Base-by-base conservation (phyloP, 2,797 vertebrate genomes). In the Sphenodon punctatus region DNA sequence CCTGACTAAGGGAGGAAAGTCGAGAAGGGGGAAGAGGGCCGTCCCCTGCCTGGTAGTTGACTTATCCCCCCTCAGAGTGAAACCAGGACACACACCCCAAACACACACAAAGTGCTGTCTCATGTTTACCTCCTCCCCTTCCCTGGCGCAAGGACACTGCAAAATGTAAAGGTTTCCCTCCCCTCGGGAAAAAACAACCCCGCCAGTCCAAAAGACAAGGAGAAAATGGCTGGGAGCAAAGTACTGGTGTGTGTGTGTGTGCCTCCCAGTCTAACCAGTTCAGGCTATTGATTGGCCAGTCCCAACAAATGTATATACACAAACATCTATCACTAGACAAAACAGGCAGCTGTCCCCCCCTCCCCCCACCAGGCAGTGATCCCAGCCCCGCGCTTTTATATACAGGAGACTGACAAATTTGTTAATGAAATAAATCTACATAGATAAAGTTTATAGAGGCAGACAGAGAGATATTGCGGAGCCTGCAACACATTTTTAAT, bases 351-450 rank as follows among this genome's bases (percentile, higher is more conserved):
- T 41, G 65, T 48, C 43, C 25, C n/a, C 8, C 8, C 25, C 15
- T 12, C 25, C 25, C 49, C 59, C 14, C 20, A 48, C 25, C 22
- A 10, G 46, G 32, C 36, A 65, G 22, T 17, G 49, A 55, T 53
- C 38, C 41, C 45, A 32, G 14, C 41, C 63, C 68, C 49, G 3
- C 64, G 67, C 75, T 34, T 56, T 27, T 36, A 19, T 10, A 4
- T 20, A 64, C 49, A 27, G 60, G 49, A 32, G 70, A 59, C 51
- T 30, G 30, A 75, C 59, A 65, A 36, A 70, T 39, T 48, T 38
- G 51, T 71, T 51, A 76, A 82, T 82, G 49, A 63, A 65, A 69
- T 68, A 82, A 59, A 75, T 70, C 67, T 76, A 32, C 38, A 58
- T 65, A 17, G 43, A 69, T 65, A 49, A 65, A 66, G 67, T 82